These are phyloP conservation scores for Eristalis tenax DNA, from an alignment of 2,888 invertebrate genomes.

Conservation along the genomic window DNA sequence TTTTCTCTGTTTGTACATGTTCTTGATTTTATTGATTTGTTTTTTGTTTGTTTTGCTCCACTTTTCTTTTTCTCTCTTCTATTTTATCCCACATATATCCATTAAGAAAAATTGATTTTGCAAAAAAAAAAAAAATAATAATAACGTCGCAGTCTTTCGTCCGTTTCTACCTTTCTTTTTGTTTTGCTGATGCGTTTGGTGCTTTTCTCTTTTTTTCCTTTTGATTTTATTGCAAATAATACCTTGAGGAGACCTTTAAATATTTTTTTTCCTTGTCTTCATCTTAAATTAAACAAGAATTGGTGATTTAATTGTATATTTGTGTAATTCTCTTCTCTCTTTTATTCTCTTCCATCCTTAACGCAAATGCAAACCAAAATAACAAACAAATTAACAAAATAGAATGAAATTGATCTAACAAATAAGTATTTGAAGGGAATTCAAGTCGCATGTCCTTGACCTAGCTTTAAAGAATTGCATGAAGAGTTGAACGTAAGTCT, in stretches of 20 bases:
- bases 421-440: constrained; percentile 60
- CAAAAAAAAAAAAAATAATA: not conserved
- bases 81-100: constrained; percentile 46
- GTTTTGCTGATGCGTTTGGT: constrained; percentile 61
- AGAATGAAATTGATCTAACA: constrained; percentile 50
- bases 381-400: constrained; percentile 12
- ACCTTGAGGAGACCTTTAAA: constrained; percentile 15
- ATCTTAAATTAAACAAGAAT: not conserved
- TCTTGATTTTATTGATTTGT: constrained; percentile 5
- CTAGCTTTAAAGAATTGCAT: constrained; percentile 50
- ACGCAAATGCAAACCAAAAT: constrained; percentile 42
- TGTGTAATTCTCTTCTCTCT: constrained; percentile 25
- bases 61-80: constrained; percentile 16
- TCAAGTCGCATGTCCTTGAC: constrained; percentile 60
- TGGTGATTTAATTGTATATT: constrained; percentile 18
- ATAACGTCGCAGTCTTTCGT: not conserved
- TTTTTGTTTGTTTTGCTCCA: constrained; percentile 35
- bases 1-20: constrained; percentile 41
- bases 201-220: constrained; percentile 28
- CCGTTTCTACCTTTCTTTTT: constrained; percentile 12
- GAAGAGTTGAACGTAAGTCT: constrained; percentile 51
- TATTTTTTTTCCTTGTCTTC: not conserved
- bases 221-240: constrained; percentile 1
- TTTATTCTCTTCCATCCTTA: constrained; percentile 29
- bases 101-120: constrained; percentile 23